Evolutionary conservation across 2,888 invertebrate species (phyloP).

Genomic region (Tillus elongatus): DNA sequence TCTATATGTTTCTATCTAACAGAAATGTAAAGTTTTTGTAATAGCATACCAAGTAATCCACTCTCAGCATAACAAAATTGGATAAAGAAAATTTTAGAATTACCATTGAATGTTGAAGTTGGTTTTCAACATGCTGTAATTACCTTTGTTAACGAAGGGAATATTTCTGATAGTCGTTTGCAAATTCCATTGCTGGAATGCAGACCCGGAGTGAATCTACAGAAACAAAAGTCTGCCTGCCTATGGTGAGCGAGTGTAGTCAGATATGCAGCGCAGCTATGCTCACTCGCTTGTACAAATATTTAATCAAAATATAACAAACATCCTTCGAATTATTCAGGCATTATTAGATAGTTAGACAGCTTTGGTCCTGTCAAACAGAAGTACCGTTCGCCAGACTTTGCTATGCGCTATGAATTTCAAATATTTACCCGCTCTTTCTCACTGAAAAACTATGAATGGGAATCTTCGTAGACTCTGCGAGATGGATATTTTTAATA

Average conservation of each 20-base stretch:
- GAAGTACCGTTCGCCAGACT: neutral
- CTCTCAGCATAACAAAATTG: too few species aligned
- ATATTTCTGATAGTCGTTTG: slow-evolving; percentile 16
- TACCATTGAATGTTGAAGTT: too few species aligned
- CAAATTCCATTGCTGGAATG: slow-evolving; percentile 21
- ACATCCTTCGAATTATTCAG: slow-evolving; percentile 2
- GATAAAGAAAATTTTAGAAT: too few species aligned
- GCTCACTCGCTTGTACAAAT: slow-evolving; percentile 2
- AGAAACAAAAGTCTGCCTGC: too few species aligned
- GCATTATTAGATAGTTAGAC: slow-evolving; percentile 3
- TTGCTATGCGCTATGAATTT: too few species aligned
- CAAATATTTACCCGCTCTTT: neutral
- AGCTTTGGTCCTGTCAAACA: neutral
- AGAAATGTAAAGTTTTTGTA: too few species aligned
- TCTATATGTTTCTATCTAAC: too few species aligned
- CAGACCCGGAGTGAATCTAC: slow-evolving; percentile 15
- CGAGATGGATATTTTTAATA: neutral
- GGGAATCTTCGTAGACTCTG: neutral
- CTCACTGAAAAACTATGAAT: neutral
- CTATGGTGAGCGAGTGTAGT: too few species aligned
- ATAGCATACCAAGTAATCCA: too few species aligned
- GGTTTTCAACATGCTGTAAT: slow-evolving; percentile 2
- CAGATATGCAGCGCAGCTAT: too few species aligned
- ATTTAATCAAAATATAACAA: slow-evolving; percentile 3
- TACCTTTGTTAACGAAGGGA: slow-evolving; percentile 13